Conservation (phyloP, 30 jellyfish, hydroid and myxozoan species). For the Cassiopea xamachana region DNA sequence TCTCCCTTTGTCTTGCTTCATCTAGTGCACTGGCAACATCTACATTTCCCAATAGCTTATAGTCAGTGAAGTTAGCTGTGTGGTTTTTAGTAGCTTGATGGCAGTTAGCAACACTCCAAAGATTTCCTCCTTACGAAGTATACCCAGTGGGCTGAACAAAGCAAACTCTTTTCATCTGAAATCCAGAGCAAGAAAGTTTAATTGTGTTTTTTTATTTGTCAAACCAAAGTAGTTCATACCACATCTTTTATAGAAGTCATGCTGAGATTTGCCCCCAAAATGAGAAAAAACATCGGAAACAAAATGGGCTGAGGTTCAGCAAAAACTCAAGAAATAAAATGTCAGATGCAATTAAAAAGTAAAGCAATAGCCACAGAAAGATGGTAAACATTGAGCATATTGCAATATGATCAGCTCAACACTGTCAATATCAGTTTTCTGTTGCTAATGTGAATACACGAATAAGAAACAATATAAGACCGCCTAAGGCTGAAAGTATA, state of each 20-base stretch:
- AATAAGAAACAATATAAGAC: no score
- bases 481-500: no score
- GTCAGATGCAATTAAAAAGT: no score
- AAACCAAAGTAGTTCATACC: neutral
- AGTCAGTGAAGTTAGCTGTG: conserved; percentile 24
- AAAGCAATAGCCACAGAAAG: no score
- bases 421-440: no score
- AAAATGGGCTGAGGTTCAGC: no score
- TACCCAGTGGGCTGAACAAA: conserved; percentile 37
- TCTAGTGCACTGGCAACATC: conserved; percentile 58
- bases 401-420: no score
- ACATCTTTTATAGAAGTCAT: neutral
- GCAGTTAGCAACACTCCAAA: conserved; percentile 26
- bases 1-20: conserved; percentile 55
- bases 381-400: no score
- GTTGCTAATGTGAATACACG: no score
- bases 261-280: no score
- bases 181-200: neutral
- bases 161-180: conserved; percentile 27
- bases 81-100: conserved; percentile 17
- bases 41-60: conserved; percentile 41
- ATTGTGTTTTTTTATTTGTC: neutral
- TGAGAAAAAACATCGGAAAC: no score
- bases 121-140: conserved; percentile 3
- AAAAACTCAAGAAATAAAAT: no score